A percentile compares a stretch with the other conserved stretches of the same genome.
Evolutionary conservation across 2,797 vertebrate genomes (phyloP).

Genomic region (Characodon lateralis): DNA sequence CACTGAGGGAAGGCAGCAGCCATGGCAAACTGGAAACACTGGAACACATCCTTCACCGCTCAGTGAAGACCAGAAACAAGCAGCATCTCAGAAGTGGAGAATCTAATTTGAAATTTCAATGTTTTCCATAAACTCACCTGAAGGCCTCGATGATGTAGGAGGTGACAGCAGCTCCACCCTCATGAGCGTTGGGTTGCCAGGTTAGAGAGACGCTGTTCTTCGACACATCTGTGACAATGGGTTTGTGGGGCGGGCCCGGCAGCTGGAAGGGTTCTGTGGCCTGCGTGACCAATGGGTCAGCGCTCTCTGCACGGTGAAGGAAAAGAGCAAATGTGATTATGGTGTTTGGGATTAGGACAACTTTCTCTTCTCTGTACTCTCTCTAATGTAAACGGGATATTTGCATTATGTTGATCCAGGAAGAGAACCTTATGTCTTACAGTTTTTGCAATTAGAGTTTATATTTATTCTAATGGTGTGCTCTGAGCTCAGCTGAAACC

Average conservation of each 20-base stretch:
- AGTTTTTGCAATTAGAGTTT: not conserved
- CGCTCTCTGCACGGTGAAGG: conserved; percentile 57
- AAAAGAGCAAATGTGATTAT: not conserved
- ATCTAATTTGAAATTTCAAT: not conserved
- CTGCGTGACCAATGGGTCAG: conserved; percentile 46
- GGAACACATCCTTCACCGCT: not conserved
- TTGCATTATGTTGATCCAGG: not conserved
- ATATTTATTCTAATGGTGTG: not conserved
- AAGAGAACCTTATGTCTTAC: not conserved
- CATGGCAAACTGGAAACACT: not conserved
- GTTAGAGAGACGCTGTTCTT: conserved; percentile 90
- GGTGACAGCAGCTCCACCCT: conserved; percentile 79
- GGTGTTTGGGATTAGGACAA: too few relatives aligned
- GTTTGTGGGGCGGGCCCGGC: conserved; percentile 90
- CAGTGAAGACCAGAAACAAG: not conserved
- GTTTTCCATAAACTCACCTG: conserved; percentile 79
- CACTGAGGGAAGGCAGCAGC: not conserved
- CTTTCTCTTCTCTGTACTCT: not conserved
- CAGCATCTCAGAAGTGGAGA: not conserved
- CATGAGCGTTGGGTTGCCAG: conserved; percentile 89
- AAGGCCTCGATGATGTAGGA: conserved; percentile 98
- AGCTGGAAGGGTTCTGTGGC: conserved; percentile 78
- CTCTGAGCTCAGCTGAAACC: not conserved
- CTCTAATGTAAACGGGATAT: not conserved
- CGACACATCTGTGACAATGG: conserved; percentile 89